Evolutionary conservation across 2,797 vertebrate genomes (phyloP).

Genomic region (Megaceryle alcyon): DNA sequence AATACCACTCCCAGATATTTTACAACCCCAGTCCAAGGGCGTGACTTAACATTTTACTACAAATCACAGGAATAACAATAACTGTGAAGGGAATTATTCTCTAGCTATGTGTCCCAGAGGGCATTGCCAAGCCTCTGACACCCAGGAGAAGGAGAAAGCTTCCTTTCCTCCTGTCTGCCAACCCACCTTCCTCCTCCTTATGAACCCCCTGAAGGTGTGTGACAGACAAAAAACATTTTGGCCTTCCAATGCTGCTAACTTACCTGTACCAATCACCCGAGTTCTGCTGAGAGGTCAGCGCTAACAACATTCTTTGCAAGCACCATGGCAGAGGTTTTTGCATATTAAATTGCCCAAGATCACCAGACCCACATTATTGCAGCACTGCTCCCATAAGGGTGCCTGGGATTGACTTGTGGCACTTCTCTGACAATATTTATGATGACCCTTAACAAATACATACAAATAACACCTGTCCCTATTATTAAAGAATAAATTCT

Average conservation of each 20-base stretch:
- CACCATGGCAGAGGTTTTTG: neutral
- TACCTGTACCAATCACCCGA: neutral
- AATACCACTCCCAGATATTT: neutral
- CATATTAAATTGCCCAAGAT: neutral
- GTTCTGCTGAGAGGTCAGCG: neutral
- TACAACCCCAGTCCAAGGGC: neutral
- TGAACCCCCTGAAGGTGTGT: neutral
- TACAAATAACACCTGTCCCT: neutral
- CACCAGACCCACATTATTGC: fast-evolving
- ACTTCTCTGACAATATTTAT: neutral
- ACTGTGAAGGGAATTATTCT: neutral
- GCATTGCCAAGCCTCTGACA: neutral
- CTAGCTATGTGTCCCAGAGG: neutral
- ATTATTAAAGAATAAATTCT: neutral
- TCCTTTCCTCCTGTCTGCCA: neutral
- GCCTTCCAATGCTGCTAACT: neutral
- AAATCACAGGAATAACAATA: neutral
- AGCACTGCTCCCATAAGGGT: neutral
- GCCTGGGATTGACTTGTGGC: neutral
- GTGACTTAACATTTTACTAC: neutral
- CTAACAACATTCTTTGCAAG: neutral
- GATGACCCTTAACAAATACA: neutral
- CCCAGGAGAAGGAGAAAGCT: neutral
- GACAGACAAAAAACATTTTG: neutral
- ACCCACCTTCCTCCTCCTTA: neutral